phyloP scores from a whole-genome alignment of 2,888 invertebrate genomes.

The Aphodius granarius region DNA sequence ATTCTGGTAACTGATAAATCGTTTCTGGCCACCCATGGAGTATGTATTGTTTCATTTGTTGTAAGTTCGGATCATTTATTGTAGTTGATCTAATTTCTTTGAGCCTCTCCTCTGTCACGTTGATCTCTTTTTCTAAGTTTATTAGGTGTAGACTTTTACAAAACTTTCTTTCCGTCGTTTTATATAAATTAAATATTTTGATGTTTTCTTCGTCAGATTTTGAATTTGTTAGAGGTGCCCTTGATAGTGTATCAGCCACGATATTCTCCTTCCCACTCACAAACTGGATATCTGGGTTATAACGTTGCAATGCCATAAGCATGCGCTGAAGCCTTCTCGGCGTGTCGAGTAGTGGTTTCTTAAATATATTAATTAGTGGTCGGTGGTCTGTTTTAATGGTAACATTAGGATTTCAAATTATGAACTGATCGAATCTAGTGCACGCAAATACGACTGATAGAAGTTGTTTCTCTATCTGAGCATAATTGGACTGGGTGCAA shows the following conservation, averaged over 20 bases:
- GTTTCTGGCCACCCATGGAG: slow-evolving; percentile 1
- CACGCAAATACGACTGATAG: slow-evolving; percentile 29
- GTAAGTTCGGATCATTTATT: not conserved
- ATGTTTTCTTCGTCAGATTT: not conserved
- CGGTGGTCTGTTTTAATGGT: slow-evolving; percentile 6
- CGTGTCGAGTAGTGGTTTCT: not conserved
- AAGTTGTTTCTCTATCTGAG: slow-evolving; percentile 26
- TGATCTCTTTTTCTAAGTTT: not conserved
- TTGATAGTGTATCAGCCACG: not conserved
- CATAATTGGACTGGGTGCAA: no score
- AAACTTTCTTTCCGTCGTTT: not conserved
- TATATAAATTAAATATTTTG: not conserved
- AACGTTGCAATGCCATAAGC: slow-evolving; percentile 18
- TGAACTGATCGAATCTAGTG: slow-evolving; percentile 8
- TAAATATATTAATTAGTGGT: slow-evolving; percentile 1
- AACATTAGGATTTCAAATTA: slow-evolving; percentile 9
- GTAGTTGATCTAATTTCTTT: not conserved
- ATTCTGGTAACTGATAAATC: slow-evolving; percentile 1
- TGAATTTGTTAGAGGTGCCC: not conserved
- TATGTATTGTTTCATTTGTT: slow-evolving; percentile 1
- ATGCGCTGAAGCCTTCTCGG: slow-evolving; percentile 17
- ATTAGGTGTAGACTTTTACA: not conserved
- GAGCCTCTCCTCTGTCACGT: not conserved
- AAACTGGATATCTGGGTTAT: not conserved
- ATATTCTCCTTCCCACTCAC: slow-evolving; percentile 5